A percentile compares a stretch with the other conserved stretches of the same genome.
These are phyloP conservation scores for Oreocharis arfaki DNA, from an alignment of 2,113 vertebrate genomes.

Conservation along the genomic window DNA sequence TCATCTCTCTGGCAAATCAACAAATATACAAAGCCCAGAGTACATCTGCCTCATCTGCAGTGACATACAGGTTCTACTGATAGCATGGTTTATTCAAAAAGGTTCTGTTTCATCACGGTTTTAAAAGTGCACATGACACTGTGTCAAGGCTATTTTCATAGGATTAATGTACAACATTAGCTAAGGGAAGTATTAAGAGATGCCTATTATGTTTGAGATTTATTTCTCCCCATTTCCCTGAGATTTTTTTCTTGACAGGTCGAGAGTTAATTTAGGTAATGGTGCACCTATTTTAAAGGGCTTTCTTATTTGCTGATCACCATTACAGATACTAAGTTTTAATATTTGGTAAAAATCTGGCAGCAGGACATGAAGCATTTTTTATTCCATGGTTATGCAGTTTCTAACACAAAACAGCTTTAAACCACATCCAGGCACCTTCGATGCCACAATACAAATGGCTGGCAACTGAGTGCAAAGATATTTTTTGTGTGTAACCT, in stretches of 20 bases:
- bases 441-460: fast-evolving
- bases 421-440: not conserved
- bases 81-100: not conserved
- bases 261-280: not conserved
- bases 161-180: not conserved
- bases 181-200: not conserved
- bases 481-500: not conserved
- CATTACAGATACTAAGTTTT: not conserved
- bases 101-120: not conserved
- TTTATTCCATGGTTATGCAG: not conserved
- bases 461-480: not conserved
- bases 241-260: not conserved
- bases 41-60: not conserved
- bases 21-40: not conserved
- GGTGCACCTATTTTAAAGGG: not conserved
- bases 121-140: not conserved
- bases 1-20: not conserved
- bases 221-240: not conserved
- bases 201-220: not conserved
- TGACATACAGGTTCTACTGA: not conserved
- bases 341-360: not conserved
- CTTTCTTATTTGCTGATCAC: not conserved
- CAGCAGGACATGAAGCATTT: not conserved
- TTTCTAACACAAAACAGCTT: not conserved
- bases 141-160: not conserved